Base-by-base conservation (phyloP, 2,113 vertebrate species). In the Lucifuga dentata region DNA sequence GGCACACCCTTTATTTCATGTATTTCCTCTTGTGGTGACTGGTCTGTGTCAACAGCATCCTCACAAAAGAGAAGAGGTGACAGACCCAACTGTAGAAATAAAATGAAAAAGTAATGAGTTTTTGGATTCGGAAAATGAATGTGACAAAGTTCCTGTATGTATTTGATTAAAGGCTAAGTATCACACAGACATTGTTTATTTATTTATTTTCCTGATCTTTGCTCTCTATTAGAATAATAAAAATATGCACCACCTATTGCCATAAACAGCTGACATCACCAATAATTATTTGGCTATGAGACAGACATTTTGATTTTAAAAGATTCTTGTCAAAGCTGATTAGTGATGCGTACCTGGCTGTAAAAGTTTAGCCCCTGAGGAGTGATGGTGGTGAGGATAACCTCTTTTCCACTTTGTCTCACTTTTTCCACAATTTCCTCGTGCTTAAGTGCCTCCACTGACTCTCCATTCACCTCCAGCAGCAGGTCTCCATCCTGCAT, bases 391-490 rank as follows among this genome's bases (percentile, higher is more conserved):
- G 90, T 88, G 46, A 99, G 84, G 0, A 91, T 93, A 64, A 97
- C 83, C 29, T 80, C 60, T 5, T 89, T 69, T 7, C 93, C 90
- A 1, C 63, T 92, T 1, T 89, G 87, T 11, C 89, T 92, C 85
- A 99, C 95, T 90, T 83, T 89, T 56, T 62, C 88, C 82, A 97
- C 96, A 0, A 93, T 92, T 64, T 95, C 89, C 7, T 94, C 88
- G 3, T 98, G 98, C 52, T 80, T 83, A 46, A 95, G 87, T 1
- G 88, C 89, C 51, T 95, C 94, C 46, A 95, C 88, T 0, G 86
- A 92, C 62, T 98, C 94, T 0, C 93, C 94, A 1, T 97, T 98
- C 67, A 99, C 95, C 0, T 95, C 96, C 83, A 98, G 80, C 59
- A 98, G 90, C 7, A 94, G 84, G 44, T 98, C 96, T 21, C 98